phyloP scores from a whole-genome alignment of 2,888 invertebrate genomes.

The Apotomis turbidana region DNA sequence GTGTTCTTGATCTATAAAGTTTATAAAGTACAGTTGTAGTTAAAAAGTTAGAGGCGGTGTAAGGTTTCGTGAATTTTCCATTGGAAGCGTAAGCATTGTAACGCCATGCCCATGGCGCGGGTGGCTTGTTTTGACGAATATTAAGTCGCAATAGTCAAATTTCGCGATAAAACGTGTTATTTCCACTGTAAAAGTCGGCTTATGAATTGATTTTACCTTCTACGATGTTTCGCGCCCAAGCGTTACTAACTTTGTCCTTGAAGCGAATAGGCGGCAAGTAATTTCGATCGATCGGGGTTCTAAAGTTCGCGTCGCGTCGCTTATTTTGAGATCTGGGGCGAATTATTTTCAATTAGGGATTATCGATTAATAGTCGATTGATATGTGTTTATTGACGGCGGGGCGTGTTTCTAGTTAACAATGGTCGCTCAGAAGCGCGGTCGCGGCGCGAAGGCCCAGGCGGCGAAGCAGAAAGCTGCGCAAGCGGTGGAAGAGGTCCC shows the following conservation, averaged over 20 bases:
- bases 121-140: constrained; percentile 60
- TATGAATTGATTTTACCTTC: constrained; percentile 47
- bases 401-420: constrained; percentile 53
- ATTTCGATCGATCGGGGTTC: constrained; percentile 31
- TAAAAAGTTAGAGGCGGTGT: constrained; percentile 47
- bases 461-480: constrained; percentile 68
- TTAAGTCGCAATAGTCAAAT: constrained; percentile 60
- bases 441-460: constrained; percentile 74
- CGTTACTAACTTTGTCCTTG: constrained; percentile 67
- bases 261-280: constrained; percentile 70
- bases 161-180: constrained; percentile 48
- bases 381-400: neutral
- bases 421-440: constrained; percentile 80
- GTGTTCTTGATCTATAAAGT: constrained; percentile 43
- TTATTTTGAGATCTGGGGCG: constrained; percentile 42
- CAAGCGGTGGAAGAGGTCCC: constrained; percentile 59
- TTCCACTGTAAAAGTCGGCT: constrained; percentile 42
- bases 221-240: constrained; percentile 56
- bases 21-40: constrained; percentile 50
- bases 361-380: constrained; percentile 10
- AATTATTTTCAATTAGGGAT: constrained; percentile 42
- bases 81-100: constrained; percentile 49
- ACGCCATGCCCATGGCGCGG: constrained; percentile 77
- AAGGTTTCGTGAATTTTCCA: constrained; percentile 69
- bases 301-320: constrained; percentile 43